Conservation (phyloP, 23 tunicate species). For the Phallusia fumigata region DNA sequence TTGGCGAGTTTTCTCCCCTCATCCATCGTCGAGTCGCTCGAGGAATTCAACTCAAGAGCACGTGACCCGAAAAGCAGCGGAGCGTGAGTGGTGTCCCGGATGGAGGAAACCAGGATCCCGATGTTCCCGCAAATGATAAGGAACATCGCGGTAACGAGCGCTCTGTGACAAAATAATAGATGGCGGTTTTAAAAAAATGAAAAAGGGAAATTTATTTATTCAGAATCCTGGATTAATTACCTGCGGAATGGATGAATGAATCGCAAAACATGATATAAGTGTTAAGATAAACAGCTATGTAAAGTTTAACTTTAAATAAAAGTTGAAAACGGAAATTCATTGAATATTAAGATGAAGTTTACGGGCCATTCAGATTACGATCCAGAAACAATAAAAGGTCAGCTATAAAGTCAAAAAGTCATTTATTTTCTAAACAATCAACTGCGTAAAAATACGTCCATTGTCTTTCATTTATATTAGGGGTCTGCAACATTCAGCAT, state of each 20-base stretch:
- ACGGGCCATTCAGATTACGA: too few relatives aligned
- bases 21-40: not conserved
- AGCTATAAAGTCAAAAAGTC: too few relatives aligned
- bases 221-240: not conserved
- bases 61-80: slow-evolving; percentile 36
- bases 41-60: slow-evolving; percentile 5
- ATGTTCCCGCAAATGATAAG: slow-evolving; percentile 61
- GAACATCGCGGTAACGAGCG: slow-evolving; percentile 52
- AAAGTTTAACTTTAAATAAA: not conserved
- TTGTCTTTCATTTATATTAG: too few relatives aligned
- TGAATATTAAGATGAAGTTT: too few relatives aligned
- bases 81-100: slow-evolving; percentile 28
- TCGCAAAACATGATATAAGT: too few relatives aligned
- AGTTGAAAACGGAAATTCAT: too few relatives aligned
- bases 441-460: too few relatives aligned
- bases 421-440: too few relatives aligned
- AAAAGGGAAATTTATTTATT: not conserved
- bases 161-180: slow-evolving; percentile 19
- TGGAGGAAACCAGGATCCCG: slow-evolving; percentile 37
- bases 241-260: too few relatives aligned
- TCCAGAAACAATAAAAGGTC: too few relatives aligned
- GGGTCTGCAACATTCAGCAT: too few relatives aligned
- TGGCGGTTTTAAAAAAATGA: not conserved
- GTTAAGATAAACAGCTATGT: too few relatives aligned
- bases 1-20: slow-evolving; percentile 19